phyloP scores from a whole-genome alignment of 2,113 vertebrate species.

The Rhabdomys dilectus region DNA sequence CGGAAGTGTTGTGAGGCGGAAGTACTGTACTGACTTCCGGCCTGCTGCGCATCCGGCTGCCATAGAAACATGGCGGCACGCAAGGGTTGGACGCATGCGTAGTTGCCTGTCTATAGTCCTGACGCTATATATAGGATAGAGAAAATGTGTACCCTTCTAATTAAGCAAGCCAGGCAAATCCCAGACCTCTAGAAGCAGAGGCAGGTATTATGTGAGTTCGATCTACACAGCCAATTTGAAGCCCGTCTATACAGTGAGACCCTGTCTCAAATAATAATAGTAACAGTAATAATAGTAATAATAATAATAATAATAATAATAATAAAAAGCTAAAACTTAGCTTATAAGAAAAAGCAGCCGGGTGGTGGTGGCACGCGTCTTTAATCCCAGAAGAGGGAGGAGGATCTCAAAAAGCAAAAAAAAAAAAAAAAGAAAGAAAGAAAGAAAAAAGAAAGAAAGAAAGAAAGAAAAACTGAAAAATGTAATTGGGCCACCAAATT shows the following conservation, averaged over 20 bases:
- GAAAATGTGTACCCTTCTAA: too few relatives aligned
- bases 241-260: neutral
- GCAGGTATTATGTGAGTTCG: neutral
- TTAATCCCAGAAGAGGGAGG: neutral
- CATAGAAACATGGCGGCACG: fast-evolving
- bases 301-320: too few relatives aligned
- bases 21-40: neutral
- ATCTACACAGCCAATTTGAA: neutral
- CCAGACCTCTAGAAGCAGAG: neutral
- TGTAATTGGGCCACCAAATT: neutral
- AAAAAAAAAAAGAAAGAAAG: too few relatives aligned
- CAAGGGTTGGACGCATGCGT: fast-evolving
- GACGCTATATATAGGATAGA: fast-evolving
- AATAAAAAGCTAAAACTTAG: neutral
- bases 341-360: neutral
- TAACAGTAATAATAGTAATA: too few relatives aligned
- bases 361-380: neutral
- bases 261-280: neutral
- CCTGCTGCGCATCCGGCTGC: neutral
- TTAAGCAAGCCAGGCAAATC: neutral
- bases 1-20: slow-evolving; percentile 29
- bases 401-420: neutral
- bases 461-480: too few relatives aligned
- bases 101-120: fast-evolving
- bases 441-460: too few relatives aligned